phyloP scores from a whole-genome alignment of 2,888 invertebrate genomes.

The Archips xylosteana region DNA sequence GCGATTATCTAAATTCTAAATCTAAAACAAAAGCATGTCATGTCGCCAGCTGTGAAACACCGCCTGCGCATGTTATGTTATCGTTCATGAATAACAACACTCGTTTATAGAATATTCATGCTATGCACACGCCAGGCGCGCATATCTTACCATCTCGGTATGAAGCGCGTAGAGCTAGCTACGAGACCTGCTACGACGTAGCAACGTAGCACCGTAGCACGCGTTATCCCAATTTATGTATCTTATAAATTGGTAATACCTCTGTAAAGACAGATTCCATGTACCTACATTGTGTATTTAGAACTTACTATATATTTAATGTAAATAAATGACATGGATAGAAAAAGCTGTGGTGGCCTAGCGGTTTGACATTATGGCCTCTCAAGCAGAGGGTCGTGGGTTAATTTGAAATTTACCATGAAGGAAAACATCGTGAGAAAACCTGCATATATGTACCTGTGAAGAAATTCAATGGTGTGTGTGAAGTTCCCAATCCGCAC shows the following conservation, averaged over 20 bases:
- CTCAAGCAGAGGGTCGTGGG: no score
- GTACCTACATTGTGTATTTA: neutral
- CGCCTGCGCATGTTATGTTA: constrained; percentile 27
- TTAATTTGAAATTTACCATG: no score
- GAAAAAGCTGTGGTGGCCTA: no score
- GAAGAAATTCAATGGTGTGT: no score
- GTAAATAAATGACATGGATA: no score
- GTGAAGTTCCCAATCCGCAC: no score
- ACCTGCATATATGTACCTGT: no score
- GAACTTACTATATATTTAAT: no score
- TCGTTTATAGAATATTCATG: constrained; percentile 42
- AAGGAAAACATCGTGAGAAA: no score
- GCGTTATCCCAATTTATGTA: constrained; percentile 3
- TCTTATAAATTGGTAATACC: constrained; percentile 11
- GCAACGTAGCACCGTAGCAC: constrained; percentile 19
- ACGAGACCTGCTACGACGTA: constrained; percentile 30
- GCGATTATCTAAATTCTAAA: constrained; percentile 8
- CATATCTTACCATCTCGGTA: constrained; percentile 39
- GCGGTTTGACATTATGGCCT: no score
- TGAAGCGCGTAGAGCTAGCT: constrained; percentile 28
- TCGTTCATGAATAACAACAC: constrained; percentile 41
- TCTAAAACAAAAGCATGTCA: constrained; percentile 23
- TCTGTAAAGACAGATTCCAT: neutral
- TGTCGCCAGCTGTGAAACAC: constrained; percentile 16
- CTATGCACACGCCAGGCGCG: constrained; percentile 38